Evolutionary conservation across 2,888 invertebrate genomes (phyloP), one percentile per base, ranked within the genome.

Genomic region (Parnassius smintheus): DNA sequence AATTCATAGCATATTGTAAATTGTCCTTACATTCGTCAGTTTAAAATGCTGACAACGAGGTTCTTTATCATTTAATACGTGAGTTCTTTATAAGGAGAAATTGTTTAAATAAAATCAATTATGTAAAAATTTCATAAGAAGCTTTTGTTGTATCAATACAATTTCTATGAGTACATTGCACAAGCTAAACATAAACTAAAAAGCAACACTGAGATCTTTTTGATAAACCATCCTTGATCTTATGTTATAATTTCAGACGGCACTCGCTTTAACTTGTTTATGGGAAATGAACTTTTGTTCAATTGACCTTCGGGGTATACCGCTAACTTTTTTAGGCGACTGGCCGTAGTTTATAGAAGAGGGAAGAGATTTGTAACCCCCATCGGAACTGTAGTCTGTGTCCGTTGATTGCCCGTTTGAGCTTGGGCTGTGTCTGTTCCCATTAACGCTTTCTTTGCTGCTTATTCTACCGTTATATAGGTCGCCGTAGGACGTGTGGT

Each of bases 331-430:
- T 69, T 87, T 90, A 2, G 91, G 86, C 46, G 91, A 85, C 59
- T 71, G 69, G 3, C 75, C 75, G 71, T 84, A 88, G 74, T 90
- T 92, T 60, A 92, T 92, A 11, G 89, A 90, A 1, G 92, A 92
- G 10, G 92, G 92, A n/a, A 92, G 76, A 1, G 92, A 92, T 67
- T 92, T 92, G 78, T 92, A 92, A 1, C 92, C 92, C 2, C 92
- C 91, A 72, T 92, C 92, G 3, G 92, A 92, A 66, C 91, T 91
- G 70, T 92, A 92, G 70, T 92, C 92, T 0, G 91, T 92, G 69
- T 92, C 92, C 0, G 92, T 92, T 18, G 91, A 91, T 67, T 91
- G 91, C 0, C 88, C 90, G 61, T 80, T 89, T 12, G 86, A 70
- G 61, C 88, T 85, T 0, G 91, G 91, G 64, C 91, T 90, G 67